Evolutionary conservation across 2,888 invertebrate genomes (phyloP).

Genomic region (Pediacus dermestoides): DNA sequence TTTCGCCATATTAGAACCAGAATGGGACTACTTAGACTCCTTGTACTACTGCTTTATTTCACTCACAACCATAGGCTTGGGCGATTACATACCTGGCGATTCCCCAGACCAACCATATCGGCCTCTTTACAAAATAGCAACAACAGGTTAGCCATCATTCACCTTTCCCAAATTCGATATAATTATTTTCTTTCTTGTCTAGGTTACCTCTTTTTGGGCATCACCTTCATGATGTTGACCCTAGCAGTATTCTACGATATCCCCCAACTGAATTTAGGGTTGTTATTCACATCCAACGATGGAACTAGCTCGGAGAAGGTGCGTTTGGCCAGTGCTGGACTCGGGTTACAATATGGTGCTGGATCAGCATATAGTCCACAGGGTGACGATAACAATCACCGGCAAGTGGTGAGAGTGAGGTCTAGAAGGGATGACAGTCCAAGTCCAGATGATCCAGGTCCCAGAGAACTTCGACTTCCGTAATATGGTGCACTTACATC

Average conservation of each 20-base stretch:
- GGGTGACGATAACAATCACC: slow-evolving; percentile 51
- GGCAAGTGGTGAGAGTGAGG: slow-evolving; percentile 59
- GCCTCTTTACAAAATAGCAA: slow-evolving; percentile 77
- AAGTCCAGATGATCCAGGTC: slow-evolving; percentile 66
- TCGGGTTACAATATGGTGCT: slow-evolving; percentile 50
- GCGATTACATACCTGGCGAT: slow-evolving; percentile 87
- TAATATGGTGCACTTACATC: too few relatives aligned
- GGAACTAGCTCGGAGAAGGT: slow-evolving; percentile 64
- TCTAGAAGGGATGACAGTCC: slow-evolving; percentile 66
- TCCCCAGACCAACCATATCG: slow-evolving; percentile 70
- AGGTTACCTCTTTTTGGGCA: slow-evolving; percentile 77
- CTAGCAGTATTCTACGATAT: slow-evolving; percentile 85
- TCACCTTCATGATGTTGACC: slow-evolving; percentile 80
- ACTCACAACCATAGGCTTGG: slow-evolving; percentile 82
- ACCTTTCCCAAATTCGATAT: neutral
- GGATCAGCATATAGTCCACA: slow-evolving; percentile 49
- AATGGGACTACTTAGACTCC: slow-evolving; percentile 82
- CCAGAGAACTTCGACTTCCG: slow-evolving; percentile 35
- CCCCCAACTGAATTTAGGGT: slow-evolving; percentile 80
- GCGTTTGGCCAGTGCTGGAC: slow-evolving; percentile 57
- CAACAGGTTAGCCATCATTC: slow-evolving; percentile 59
- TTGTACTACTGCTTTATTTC: slow-evolving; percentile 91
- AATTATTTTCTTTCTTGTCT: slow-evolving; percentile 29
- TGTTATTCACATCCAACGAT: slow-evolving; percentile 60
- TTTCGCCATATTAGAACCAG: slow-evolving; percentile 72